Percentiles rank a stretch among this genome's conserved stretches.
Evolutionary conservation across 2,797 vertebrate species (phyloP).

Genomic region (Pipistrellus kuhlii): DNA sequence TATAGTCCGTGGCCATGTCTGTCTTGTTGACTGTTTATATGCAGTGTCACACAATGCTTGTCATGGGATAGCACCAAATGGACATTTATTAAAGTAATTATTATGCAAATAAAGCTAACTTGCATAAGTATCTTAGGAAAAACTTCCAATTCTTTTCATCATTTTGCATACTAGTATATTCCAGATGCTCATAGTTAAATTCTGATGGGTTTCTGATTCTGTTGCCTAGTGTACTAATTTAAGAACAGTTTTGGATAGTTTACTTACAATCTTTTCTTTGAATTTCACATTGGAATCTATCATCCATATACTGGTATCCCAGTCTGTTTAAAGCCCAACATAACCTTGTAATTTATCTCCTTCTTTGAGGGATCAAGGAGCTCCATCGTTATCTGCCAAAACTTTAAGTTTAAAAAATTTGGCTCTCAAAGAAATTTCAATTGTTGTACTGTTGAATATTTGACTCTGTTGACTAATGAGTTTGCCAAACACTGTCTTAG

Average conservation of each 20-base stretch:
- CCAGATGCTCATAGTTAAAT: neutral
- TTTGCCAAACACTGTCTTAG: neutral
- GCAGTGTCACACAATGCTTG: neutral
- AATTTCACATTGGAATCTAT: neutral
- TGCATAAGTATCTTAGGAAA: neutral
- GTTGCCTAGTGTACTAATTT: neutral
- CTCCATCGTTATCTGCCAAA: neutral
- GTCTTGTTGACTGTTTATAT: neutral
- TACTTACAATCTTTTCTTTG: neutral
- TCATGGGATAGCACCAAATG: neutral
- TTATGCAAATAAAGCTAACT: neutral
- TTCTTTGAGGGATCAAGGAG: neutral
- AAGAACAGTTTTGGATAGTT: neutral
- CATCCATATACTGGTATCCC: neutral
- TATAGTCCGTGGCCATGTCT: neutral
- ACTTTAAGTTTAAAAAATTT: too few species aligned
- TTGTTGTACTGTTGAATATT: too few species aligned
- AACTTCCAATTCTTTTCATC: neutral
- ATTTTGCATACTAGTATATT: neutral
- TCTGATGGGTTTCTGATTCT: conserved; percentile 16
- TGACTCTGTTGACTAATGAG: too few species aligned
- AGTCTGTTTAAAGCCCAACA: neutral
- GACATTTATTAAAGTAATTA: conserved; percentile 43
- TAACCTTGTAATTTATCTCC: neutral
- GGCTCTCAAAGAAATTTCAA: too few species aligned